Base-by-base conservation (phyloP, 1,140 invertebrate species). In the Hypsibius dujardini region DNA sequence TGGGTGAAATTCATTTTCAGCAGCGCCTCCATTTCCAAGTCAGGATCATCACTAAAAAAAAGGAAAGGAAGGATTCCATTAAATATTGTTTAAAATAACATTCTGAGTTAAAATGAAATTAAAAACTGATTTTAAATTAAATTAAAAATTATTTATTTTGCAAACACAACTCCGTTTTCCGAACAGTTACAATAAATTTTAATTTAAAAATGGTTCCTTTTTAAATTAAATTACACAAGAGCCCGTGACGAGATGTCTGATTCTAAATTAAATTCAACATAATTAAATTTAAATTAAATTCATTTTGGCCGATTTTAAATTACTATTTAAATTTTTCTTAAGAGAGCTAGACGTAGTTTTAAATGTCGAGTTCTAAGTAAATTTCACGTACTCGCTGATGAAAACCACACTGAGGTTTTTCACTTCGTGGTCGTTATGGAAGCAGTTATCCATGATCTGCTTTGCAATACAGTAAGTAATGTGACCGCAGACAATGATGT, bases 1-100 rank as follows among this genome's bases (percentile, higher is more conserved):
- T 84, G 84, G 67, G 83, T 84, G 74, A 84, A 84, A 75, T 84
- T 82, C 71, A 83, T 74, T 74, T 85, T 84, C 60, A 84, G 79
- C 47, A 85, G 76, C 59, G 83, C 83, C 76, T 85, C 83, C 69
- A 85, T 75, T 74, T 85, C 84, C 47, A 85, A 75, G 74, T 84
- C 83, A 28, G 84, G 84, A 56, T 56, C n/a, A 7, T 56, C 50
- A n/a, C 50, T 56, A 56, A 56, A 56, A 56, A 56, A 7, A 56
- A 56, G n/a, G n/a, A n/a, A n/a, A n/a, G n/a, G n/a, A n/a, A n/a
- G n/a, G n/a, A 56, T 56, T n/a, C 50, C 50, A n/a, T n/a, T 56
- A 7, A n/a, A n/a, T 56, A 56, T 7, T n/a, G 50, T 56, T 56
- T 7, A n/a, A 56, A 56, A 56, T 56, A 7, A n/a, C n/a, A 7